Percentiles rank a stretch among this genome's conserved stretches.
These are phyloP conservation scores for Leptinotarsa lineolata DNA, from an alignment of 1,140 invertebrate species.

Conservation along the genomic window DNA sequence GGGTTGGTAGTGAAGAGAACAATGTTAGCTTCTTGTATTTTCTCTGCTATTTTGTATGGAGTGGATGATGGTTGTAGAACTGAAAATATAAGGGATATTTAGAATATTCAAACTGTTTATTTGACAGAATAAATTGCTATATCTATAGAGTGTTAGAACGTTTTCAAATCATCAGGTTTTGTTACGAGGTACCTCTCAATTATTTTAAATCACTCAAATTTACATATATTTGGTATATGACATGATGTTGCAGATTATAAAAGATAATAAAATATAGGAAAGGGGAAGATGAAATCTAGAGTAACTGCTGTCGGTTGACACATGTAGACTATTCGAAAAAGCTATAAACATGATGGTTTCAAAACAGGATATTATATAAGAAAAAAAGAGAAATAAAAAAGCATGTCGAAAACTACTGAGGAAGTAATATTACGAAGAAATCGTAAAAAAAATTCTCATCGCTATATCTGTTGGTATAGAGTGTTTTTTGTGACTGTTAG, in stretches of 20 bases:
- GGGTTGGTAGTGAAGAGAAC: constrained; percentile 43
- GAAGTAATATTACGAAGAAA: too few relatives aligned
- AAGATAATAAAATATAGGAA: background rate
- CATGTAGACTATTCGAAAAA: too few relatives aligned
- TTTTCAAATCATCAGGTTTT: background rate
- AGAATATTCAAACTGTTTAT: background rate
- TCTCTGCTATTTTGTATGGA: constrained; percentile 54
- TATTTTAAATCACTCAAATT: background rate
- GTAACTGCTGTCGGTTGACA: too few relatives aligned
- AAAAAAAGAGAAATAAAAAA: too few relatives aligned
- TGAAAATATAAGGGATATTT: constrained; percentile 32
- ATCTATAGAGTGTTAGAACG: background rate
- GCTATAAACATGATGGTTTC: too few relatives aligned
- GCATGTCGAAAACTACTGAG: too few relatives aligned
- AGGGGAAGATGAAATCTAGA: too few relatives aligned
- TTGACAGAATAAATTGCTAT: background rate
- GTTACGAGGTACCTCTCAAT: background rate
- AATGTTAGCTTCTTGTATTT: constrained; percentile 52
- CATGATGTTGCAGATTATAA: background rate
- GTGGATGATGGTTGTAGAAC: constrained; percentile 52
- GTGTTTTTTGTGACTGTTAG: too few relatives aligned
- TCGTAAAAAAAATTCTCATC: too few relatives aligned
- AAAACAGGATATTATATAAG: too few relatives aligned
- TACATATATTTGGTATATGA: background rate
- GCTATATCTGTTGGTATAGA: too few relatives aligned